Evolutionary conservation across 2,888 invertebrate species (phyloP).

Genomic region (Morpho helenor): DNA sequence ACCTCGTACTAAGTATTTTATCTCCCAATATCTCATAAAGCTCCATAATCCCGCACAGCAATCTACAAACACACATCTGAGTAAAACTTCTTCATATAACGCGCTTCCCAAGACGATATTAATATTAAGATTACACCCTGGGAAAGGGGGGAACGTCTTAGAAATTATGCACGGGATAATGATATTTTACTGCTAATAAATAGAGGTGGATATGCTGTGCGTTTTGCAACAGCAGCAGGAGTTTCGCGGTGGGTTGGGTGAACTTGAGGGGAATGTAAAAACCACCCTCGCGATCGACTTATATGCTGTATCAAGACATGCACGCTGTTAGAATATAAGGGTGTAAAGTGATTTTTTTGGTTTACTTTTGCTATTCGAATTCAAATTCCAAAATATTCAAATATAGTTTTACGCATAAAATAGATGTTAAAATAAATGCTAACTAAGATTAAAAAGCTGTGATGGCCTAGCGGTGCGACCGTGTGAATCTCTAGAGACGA

Average conservation of each 20-base stretch:
- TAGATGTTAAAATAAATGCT: no score
- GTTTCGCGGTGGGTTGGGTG: conserved; percentile 49
- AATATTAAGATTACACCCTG: conserved; percentile 66
- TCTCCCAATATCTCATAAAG: conserved; percentile 35
- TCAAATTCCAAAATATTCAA: no score
- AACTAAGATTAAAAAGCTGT: no score
- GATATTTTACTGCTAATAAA: conserved; percentile 10
- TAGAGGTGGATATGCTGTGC: conserved; percentile 30
- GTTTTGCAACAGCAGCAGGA: conserved; percentile 24
- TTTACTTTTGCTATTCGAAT: no score
- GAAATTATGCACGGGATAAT: conserved; percentile 16
- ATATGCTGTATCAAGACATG: conserved; percentile 76
- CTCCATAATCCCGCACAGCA: conserved; percentile 45
- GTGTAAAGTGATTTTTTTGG: conserved; percentile 28
- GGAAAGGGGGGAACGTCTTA: conserved; percentile 27
- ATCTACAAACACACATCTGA: conserved; percentile 48
- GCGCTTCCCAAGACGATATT: conserved; percentile 69
- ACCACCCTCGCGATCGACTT: conserved; percentile 78
- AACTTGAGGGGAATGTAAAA: conserved; percentile 75
- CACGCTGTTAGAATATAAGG: conserved; percentile 30
- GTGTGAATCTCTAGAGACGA: no score
- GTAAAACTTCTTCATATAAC: conserved; percentile 69
- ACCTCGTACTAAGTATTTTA: conserved; percentile 23
- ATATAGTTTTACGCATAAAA: no score
- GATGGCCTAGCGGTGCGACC: no score